These are phyloP conservation scores for Dasysyrphus tricinctus DNA, from an alignment of 2,888 invertebrate genomes.

Conservation along the genomic window DNA sequence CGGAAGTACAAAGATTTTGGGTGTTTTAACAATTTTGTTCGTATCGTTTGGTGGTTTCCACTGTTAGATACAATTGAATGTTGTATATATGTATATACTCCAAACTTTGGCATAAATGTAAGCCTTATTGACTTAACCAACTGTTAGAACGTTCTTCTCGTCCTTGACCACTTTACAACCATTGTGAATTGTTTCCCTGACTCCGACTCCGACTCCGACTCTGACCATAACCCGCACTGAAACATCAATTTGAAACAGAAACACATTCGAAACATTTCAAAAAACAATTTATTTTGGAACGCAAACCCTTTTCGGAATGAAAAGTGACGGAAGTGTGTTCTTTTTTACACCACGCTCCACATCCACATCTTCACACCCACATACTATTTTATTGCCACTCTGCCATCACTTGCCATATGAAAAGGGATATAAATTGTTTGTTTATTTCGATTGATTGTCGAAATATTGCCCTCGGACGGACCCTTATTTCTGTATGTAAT, in stretches of 20 bases:
- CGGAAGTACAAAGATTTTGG: constrained; percentile 46
- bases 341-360: background rate
- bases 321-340: constrained; percentile 17
- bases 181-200: background rate
- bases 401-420: constrained; percentile 10
- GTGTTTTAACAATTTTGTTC: constrained; percentile 52
- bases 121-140: constrained; percentile 60
- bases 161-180: constrained; percentile 54
- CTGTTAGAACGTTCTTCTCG: constrained; percentile 49
- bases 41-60: constrained; percentile 31
- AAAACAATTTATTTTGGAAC: constrained; percentile 61
- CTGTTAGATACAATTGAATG: constrained; percentile 1
- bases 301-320: constrained; percentile 9
- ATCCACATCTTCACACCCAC: background rate
- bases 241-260: constrained; percentile 57
- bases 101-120: constrained; percentile 7
- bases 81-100: no score
- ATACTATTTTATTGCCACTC: constrained; percentile 9
- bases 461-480: constrained; percentile 53
- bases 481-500: background rate
- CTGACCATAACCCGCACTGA: constrained; percentile 3
- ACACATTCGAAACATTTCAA: constrained; percentile 63
- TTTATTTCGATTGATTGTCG: constrained; percentile 68
- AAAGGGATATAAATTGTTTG: constrained; percentile 66
- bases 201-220: background rate